Evolutionary conservation across 2,113 vertebrate species (phyloP), one percentile per base, ranked within the genome.

Genomic region (Oceanodroma tethys): DNA sequence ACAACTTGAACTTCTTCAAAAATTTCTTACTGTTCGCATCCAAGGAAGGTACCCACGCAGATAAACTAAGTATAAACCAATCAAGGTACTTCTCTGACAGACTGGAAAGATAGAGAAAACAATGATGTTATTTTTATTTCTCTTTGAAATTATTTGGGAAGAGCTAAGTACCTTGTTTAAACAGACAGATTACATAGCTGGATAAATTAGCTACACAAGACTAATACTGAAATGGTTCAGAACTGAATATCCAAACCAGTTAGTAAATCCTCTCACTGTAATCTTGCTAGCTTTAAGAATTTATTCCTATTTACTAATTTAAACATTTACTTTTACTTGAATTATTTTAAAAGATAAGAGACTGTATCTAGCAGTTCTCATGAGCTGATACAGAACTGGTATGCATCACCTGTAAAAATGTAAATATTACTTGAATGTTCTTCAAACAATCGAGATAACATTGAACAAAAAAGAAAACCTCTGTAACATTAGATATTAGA

Each of bases 31-130:
- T 58, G 16, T 75, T 93, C 18, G 12, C 40, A 86, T 40, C 27
- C 91, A 93, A 84, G 72, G 79, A 74, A 95, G 80, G 80, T 43
- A 70, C 52, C 71, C 40, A 81, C 23, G 1, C 72, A 50, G 32
- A 66, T 8, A 92, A 90, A 83, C 73, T 63, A 95, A 74, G 88
- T 70, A 97, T 95, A 94, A 95, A 87, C 82, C 85, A 94, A 95
- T 81, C 87, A 92, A 97, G 68, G 70, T 89, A 65, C 88, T 91
- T 90, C 84, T 96, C 86, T 91, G 91, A 96, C 55, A 93, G 80
- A 75, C 80, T 58, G 32, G 30, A 78, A 85, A 91, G 68, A 81
- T 3, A 89, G 32, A 89, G 52, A 75, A 87, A 95, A 86, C 53
- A 56, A 42, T 16, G 11, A 50, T 50, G n/a, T 45, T 94, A 81